Evolutionary conservation across 2,113 vertebrate genomes (phyloP), one percentile per base, ranked within the genome.

Genomic region (Rhinoderma darwinii): DNA sequence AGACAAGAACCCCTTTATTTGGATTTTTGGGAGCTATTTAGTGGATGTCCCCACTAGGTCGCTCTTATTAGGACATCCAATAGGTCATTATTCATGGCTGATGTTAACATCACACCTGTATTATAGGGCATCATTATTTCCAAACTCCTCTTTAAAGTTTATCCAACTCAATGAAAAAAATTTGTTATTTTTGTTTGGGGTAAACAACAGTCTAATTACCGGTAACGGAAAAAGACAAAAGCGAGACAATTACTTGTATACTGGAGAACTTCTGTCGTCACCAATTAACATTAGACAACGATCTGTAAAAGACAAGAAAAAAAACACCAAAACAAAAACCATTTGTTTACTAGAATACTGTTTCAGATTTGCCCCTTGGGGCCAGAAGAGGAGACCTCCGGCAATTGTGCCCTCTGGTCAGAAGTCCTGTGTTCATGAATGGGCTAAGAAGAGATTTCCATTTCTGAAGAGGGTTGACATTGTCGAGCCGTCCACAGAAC

Each of bases 201-300:
- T 81, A 81, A 81, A 61, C 35, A 81, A 41, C 37, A 18, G 22
- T 61, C 22, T 41, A 81, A 81, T 81, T 81, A 41, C 54, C 37
- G 3, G 25, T 27, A 61, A 61, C 22, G 8, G 37, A 27, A 41
- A n/a, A 12, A 61, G 37, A 81, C 35, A 81, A 81, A 72, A 43
- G 25, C 32, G 5, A 27, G 35, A 81, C 78, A 61, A 61, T 37
- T 61, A 54, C 54, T 27, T 41, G 54, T 27, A 18, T 41, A 37
- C 54, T 17, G 12, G 35, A 61, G 47, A 79, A 54, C 30, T 68
- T 27, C 27, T 68, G 14, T 32, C 35, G 18, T 32, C 66, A 32
- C 11, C 66, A 68, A 68, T 14, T 35, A 25, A 68, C 44, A 51
- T 50, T 27, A 77, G 10, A 61, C 25, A 59, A 39, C 25, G 12